Base-by-base conservation (phyloP, 2,888 invertebrate genomes). In the Cancer borealis region DNA sequence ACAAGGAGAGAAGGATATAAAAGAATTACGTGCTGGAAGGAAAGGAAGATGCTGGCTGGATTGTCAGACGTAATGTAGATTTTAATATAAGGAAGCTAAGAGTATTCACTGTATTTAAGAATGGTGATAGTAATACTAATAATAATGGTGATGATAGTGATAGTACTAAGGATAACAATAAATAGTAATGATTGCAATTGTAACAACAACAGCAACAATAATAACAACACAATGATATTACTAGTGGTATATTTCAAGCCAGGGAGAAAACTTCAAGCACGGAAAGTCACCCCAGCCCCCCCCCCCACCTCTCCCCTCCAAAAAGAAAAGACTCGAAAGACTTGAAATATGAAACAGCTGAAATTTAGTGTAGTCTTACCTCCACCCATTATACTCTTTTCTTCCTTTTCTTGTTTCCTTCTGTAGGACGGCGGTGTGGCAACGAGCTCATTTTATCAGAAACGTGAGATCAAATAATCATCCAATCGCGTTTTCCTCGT, bases 401-500 rank as follows among this genome's bases (percentile, higher is more conserved):
- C 14, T 30, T 30, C 30, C 79, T 30, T 79, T 30, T 66, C 66
- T 66, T 79, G 30, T 79, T 30, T 79, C 79, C 30, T 30, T 26
- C 30, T 79, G 66, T n/a, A 66, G 66, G 66, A 66, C 14, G 79
- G 30, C 30, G 79, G 26, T 10, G 79, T 12, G 12, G 79, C 79
- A 30, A 8, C 30, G 10, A 30, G 30, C 30, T 79, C 79, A 79
- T 79, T 79, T 79, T 30, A 79, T 6, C 79, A 30, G 79, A 79
- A 79, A 26, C 30, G 30, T 30, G 6, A 79, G 30, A 79, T 79
- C 79, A 79, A 79, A 79, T 79, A 79, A 79, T 79, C 79, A 79
- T 79, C 30, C 30, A 79, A 79, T 79, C 79, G 79, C 79, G 14
- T 79, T 79, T 79, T 30, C 79, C 79, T 30, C 30, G 79, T 79